Conservation (phyloP, 1,140 invertebrate genomes). For the Nixonia krombeini region DNA sequence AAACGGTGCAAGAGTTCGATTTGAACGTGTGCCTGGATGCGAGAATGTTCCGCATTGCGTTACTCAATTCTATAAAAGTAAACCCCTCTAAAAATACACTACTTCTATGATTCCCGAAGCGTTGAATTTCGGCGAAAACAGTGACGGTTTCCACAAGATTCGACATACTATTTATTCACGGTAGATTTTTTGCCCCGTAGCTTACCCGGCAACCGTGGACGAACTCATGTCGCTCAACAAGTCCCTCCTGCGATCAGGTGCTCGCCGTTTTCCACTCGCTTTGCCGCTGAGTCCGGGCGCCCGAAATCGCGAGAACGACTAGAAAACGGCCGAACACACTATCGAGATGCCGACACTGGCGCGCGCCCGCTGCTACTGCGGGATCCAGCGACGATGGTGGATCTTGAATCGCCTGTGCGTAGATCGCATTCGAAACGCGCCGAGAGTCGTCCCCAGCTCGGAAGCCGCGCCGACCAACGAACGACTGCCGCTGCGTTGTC, state of each 20-base stretch:
- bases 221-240: slow-evolving; percentile 47
- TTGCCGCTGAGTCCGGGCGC: background rate
- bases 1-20: too few relatives aligned
- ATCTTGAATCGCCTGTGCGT: slow-evolving; percentile 23
- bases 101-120: background rate
- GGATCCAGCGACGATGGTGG: slow-evolving; percentile 28
- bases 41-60: too few relatives aligned
- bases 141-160: too few relatives aligned
- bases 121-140: background rate
- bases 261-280: slow-evolving; percentile 40
- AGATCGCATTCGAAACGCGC: slow-evolving; percentile 4
- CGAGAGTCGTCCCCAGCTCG: slow-evolving; percentile 6
- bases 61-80: too few relatives aligned
- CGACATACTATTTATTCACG: background rate
- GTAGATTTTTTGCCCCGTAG: background rate
- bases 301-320: slow-evolving; percentile 23
- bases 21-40: too few relatives aligned
- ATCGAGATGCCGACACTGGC: slow-evolving; percentile 59
- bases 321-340: slow-evolving; percentile 47
- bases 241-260: slow-evolving; percentile 17
- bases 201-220: slow-evolving; percentile 51
- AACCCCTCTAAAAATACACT: too few relatives aligned
- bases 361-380: slow-evolving; percentile 57
- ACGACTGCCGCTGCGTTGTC: background rate
- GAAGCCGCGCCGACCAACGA: slow-evolving; percentile 2